phyloP scores from a whole-genome alignment of 2,113 vertebrate genomes.

The Fulmarus glacialis region DNA sequence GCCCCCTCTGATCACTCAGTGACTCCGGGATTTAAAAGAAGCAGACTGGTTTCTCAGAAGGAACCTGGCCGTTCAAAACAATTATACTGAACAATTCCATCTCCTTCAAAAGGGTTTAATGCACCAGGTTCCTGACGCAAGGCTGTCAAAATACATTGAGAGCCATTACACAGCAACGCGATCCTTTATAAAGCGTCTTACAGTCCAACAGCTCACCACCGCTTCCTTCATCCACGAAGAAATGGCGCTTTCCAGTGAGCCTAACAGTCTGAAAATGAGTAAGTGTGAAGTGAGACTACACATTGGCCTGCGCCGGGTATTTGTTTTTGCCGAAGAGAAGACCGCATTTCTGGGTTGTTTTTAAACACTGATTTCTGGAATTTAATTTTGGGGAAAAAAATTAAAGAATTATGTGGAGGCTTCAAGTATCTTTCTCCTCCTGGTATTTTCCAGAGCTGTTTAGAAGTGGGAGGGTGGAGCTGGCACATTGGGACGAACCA shows the following conservation, averaged over 20 bases:
- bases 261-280: constrained; percentile 25
- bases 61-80: background rate
- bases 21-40: constrained; percentile 38
- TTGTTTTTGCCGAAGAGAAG: constrained; percentile 59
- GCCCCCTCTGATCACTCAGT: constrained; percentile 50
- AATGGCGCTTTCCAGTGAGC: background rate
- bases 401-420: background rate
- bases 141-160: background rate
- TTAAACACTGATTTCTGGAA: constrained; percentile 58
- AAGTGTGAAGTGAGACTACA: constrained; percentile 45
- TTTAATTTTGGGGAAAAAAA: constrained; percentile 2
- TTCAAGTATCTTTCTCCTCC: background rate
- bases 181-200: background rate
- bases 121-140: background rate
- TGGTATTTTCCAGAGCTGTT: constrained; percentile 8
- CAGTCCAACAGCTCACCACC: background rate
- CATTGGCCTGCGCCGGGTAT: background rate
- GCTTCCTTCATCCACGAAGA: background rate
- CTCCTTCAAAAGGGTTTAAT: background rate
- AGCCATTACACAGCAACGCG: background rate
- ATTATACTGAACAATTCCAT: background rate
- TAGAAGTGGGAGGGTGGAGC: background rate
- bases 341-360: constrained; percentile 47
- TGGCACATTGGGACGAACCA: background rate
- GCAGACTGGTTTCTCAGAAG: constrained; percentile 9